Conservation (phyloP, 2,113 vertebrate species). For the Struthio camelus region DNA sequence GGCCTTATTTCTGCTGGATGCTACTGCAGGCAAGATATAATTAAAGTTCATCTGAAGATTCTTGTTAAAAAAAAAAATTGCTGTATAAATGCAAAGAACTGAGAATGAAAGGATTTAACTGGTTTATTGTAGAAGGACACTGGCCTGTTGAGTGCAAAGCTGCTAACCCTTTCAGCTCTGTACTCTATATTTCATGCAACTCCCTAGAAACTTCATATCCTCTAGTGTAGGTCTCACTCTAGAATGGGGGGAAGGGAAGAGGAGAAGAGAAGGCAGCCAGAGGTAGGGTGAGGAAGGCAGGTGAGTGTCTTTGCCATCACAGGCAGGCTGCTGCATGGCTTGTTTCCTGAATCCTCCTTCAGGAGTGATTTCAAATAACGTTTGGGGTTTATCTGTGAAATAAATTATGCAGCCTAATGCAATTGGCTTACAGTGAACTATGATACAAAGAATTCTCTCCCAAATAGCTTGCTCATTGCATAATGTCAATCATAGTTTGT, state of each 20-base stretch:
- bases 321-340: neutral
- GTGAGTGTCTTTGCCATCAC: neutral
- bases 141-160: neutral
- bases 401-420: neutral
- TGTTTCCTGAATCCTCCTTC: neutral
- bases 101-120: conserved; percentile 45
- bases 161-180: conserved; percentile 29
- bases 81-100: conserved; percentile 27
- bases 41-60: conserved; percentile 44
- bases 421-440: neutral
- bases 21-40: conserved; percentile 37
- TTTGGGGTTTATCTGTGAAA: neutral
- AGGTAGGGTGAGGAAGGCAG: neutral
- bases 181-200: neutral
- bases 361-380: neutral
- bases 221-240: neutral
- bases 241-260: neutral
- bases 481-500: neutral
- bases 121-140: conserved; percentile 1
- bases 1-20: conserved; percentile 13
- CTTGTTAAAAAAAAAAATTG: conserved; percentile 24
- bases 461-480: neutral
- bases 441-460: neutral
- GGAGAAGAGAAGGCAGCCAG: neutral
- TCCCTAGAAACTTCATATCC: neutral